Base-by-base conservation (phyloP, 2,888 invertebrate species). In the Ennomos fuscantarius region DNA sequence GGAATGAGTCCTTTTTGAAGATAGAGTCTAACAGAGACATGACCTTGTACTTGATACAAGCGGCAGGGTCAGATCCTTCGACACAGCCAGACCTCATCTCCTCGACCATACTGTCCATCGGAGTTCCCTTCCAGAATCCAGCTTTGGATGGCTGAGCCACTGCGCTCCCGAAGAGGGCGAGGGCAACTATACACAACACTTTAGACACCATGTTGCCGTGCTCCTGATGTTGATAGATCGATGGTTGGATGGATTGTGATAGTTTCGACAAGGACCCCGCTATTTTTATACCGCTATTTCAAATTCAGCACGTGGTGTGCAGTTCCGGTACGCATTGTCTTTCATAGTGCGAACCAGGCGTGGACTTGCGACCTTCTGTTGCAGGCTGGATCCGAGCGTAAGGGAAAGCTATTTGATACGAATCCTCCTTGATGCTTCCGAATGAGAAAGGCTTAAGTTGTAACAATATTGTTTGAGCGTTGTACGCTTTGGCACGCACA, bases 21-120 rank as follows among this genome's bases (percentile, higher is more conserved):
- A 96, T 94, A 74, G 95, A 95, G 84, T 96, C 96, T 81, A 97
- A 88, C 67, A 96, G 93, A 63, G 95, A 95, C 93, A 97, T 95
- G 64, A 96, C 95, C 82, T 96, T 96, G 92, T 95, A 96, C 86
- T 97, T 96, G 86, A 97, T 94, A 88, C 97, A 97, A 65, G 96
- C 95, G 55, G 96, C 93, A 13, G 96, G 95, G 81, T 96, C 96
- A 70, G 95, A 95, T 70, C 95, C 95, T 72, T 94, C 94, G 39
- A 94, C 93, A 83, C 97, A 97, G 77, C 95, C 95, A 54, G 93
- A 93, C 77, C 95, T 94, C 93, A 96, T 96, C 85, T 96, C 96
- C 75, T 95, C 95, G 45, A 96, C 95, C 88, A 95, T 93, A 51
- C 94, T 91, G 74, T 96, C 95, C 93, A 96, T 94, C 69, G 94